Percentiles rank a stretch among this genome's conserved stretches.
These are phyloP conservation scores for Drosophila pegasa DNA, from an alignment of 2,888 invertebrate genomes.

Conservation along the genomic window DNA sequence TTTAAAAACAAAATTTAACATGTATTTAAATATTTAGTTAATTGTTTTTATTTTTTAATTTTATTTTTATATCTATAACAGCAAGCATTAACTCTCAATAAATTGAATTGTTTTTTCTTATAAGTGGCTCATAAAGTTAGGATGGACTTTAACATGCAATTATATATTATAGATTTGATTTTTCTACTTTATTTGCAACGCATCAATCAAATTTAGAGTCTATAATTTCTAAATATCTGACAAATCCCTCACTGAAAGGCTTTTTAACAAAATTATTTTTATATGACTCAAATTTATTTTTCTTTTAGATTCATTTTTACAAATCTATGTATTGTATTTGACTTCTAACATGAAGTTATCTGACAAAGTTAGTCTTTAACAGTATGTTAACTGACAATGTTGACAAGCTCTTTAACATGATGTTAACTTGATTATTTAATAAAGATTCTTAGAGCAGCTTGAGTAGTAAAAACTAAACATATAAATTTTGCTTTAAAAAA, in stretches of 20 bases:
- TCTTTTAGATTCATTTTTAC: too few species aligned
- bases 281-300: too few species aligned
- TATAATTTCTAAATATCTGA: background rate
- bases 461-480: background rate
- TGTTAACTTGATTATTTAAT: background rate
- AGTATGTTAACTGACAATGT: background rate
- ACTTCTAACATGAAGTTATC: too few species aligned
- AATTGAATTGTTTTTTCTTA: too few species aligned
- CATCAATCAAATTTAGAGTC: background rate
- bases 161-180: background rate
- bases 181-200: background rate
- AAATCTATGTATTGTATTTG: too few species aligned
- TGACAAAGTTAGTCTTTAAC: too few species aligned
- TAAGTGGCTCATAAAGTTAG: constrained; percentile 5
- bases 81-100: background rate
- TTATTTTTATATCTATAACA: background rate
- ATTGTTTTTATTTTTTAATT: too few species aligned
- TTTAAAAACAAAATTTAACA: background rate
- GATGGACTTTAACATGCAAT: background rate
- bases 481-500: background rate
- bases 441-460: background rate
- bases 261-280: too few species aligned
- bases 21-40: background rate
- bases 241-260: too few species aligned
- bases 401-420: background rate